Evolutionary conservation across 2,888 invertebrate genomes (phyloP).

Genomic region (Leptinotarsa tumamoca): DNA sequence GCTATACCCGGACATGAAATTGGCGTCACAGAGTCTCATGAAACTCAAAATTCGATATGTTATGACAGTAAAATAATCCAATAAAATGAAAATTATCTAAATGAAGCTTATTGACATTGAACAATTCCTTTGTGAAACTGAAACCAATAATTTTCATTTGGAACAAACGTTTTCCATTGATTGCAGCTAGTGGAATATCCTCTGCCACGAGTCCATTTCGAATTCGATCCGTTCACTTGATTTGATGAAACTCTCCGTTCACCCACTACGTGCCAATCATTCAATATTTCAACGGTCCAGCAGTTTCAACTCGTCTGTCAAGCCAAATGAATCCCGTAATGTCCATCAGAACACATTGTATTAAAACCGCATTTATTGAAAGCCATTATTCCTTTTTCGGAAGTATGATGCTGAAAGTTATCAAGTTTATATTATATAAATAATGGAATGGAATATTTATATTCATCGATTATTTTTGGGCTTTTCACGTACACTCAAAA

Average conservation of each 20-base stretch:
- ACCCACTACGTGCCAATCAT: not conserved
- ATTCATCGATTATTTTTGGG: no score
- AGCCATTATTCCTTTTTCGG: no score
- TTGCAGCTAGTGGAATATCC: not conserved
- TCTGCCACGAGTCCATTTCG: not conserved
- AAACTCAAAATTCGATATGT: not conserved
- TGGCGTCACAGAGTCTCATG: no score
- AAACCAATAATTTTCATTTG: not conserved
- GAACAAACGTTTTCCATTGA: not conserved
- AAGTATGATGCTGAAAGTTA: no score
- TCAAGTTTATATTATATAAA: no score
- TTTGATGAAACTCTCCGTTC: not conserved
- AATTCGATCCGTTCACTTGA: conserved; percentile 22
- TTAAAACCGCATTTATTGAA: conserved; percentile 27
- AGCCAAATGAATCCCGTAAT: not conserved
- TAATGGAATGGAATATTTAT: no score
- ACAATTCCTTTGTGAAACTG: not conserved
- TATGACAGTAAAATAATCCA: not conserved
- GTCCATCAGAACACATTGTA: conserved; percentile 17
- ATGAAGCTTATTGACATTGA: not conserved
- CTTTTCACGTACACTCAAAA: no score
- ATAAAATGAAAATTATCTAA: not conserved
- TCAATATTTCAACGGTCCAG: conserved; percentile 5
- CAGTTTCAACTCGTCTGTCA: conserved; percentile 1
- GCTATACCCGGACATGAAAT: not conserved